Evolutionary conservation across 53 echinoderm and acorn worm species (phyloP).

Genomic region (Glandiceps talaboti): DNA sequence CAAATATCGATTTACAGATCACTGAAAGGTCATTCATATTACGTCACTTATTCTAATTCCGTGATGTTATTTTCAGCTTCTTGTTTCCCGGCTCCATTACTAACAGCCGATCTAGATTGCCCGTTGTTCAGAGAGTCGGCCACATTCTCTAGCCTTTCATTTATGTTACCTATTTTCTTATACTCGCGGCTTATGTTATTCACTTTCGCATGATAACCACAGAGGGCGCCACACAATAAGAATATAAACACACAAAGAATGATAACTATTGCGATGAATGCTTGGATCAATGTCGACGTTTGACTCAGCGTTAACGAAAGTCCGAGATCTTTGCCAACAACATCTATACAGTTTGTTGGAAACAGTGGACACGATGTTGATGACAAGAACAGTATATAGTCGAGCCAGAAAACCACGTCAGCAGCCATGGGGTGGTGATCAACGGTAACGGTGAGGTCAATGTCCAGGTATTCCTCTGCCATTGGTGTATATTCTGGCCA

Average conservation of each 20-base stretch:
- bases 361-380: neutral
- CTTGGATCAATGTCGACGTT: slow-evolving; percentile 12
- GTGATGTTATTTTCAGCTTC: too few species aligned
- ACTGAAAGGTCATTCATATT: too few species aligned
- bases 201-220: neutral
- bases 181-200: too few species aligned
- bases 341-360: slow-evolving; percentile 7
- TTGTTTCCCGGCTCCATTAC: too few species aligned
- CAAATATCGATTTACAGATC: too few species aligned
- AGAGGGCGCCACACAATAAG: slow-evolving; percentile 1
- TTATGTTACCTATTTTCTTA: neutral
- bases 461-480: slow-evolving; percentile 29
- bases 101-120: too few species aligned
- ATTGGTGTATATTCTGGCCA: slow-evolving; percentile 25
- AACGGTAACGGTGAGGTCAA: slow-evolving; percentile 12
- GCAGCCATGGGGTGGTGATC: slow-evolving; percentile 21
- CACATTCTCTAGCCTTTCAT: neutral
- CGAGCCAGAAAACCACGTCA: slow-evolving; percentile 25
- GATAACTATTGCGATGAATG: slow-evolving; percentile 11
- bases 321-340: slow-evolving; percentile 2
- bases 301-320: neutral
- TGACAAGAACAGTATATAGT: slow-evolving; percentile 17
- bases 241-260: slow-evolving; percentile 4
- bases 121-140: too few species aligned
- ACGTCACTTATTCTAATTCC: too few species aligned